Conservation (phyloP, 2,888 invertebrate genomes). For the Plagodis pulveraria region DNA sequence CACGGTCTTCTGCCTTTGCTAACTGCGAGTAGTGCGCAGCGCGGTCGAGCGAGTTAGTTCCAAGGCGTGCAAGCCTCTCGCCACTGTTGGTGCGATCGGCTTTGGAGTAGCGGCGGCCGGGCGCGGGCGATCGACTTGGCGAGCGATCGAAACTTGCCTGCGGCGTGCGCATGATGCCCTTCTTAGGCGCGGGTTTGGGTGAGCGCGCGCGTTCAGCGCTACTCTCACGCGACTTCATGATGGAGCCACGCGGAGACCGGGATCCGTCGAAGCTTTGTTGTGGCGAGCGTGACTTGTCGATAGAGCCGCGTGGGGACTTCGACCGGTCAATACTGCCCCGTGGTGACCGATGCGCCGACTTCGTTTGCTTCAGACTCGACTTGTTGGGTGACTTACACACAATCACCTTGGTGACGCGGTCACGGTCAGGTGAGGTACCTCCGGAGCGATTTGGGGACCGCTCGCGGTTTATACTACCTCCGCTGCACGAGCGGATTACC, state of each 20-base stretch:
- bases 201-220: conserved; percentile 75
- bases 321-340: conserved; percentile 82
- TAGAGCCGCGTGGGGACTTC: conserved; percentile 82
- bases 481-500: conserved; percentile 84
- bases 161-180: conserved; percentile 81
- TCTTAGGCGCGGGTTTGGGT: conserved; percentile 79
- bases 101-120: conserved; percentile 69
- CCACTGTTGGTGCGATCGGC: conserved; percentile 22
- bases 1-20: conserved; percentile 80
- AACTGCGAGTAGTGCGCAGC: conserved; percentile 79
- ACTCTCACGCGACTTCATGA: conserved; percentile 78
- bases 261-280: conserved; percentile 84
- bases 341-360: conserved; percentile 77
- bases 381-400: conserved; percentile 82
- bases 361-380: conserved; percentile 74
- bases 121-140: conserved; percentile 75
- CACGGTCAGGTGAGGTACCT: conserved; percentile 68
- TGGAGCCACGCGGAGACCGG: conserved; percentile 76
- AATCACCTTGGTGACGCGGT: conserved; percentile 79
- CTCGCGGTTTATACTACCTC: conserved; percentile 76
- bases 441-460: conserved; percentile 70
- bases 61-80: conserved; percentile 75
- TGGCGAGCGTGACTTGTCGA: conserved; percentile 84
- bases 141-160: conserved; percentile 80
- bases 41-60: conserved; percentile 79